Conservation (phyloP, 2,888 invertebrate species). For the Pedicia rivosa region DNA sequence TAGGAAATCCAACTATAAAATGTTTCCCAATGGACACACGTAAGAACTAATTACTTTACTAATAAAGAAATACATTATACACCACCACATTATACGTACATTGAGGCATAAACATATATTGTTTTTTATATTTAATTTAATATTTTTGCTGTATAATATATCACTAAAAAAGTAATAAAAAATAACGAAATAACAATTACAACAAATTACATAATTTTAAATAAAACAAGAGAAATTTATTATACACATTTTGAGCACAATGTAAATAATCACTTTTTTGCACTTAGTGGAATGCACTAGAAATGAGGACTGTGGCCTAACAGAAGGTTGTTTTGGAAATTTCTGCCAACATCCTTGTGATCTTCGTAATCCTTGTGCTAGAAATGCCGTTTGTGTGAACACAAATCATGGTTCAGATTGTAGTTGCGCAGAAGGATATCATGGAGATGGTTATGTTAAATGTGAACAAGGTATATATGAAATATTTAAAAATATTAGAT, state of each 20-base stretch:
- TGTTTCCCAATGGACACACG: conserved; percentile 60
- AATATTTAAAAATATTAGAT: not conserved
- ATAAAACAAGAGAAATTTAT: conserved; percentile 4
- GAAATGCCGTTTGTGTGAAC: conserved; percentile 73
- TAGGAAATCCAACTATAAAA: conserved; percentile 67
- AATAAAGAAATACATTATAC: not conserved
- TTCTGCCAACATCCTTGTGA: conserved; percentile 79
- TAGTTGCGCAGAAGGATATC: conserved; percentile 69
- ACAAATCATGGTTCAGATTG: conserved; percentile 77
- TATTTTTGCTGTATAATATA: too few species aligned
- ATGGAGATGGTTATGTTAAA: conserved; percentile 71
- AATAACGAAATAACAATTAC: not conserved
- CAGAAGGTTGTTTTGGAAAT: conserved; percentile 72
- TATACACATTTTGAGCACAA: conserved; percentile 2
- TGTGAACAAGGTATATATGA: conserved; percentile 73
- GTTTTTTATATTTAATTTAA: too few species aligned
- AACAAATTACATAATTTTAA: not conserved
- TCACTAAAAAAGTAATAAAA: too few species aligned
- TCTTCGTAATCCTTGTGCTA: conserved; percentile 67
- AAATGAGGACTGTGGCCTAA: conserved; percentile 71
- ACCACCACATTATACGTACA: too few species aligned
- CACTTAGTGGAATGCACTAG: conserved; percentile 66
- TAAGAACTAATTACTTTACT: conserved; percentile 35
- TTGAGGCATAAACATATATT: too few species aligned
- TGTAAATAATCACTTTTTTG: conserved; percentile 3